Evolutionary conservation across 92 coral and sea anemone species (phyloP), one percentile per base, ranked within the genome.

Genomic region (Zoanthus gigantus): DNA sequence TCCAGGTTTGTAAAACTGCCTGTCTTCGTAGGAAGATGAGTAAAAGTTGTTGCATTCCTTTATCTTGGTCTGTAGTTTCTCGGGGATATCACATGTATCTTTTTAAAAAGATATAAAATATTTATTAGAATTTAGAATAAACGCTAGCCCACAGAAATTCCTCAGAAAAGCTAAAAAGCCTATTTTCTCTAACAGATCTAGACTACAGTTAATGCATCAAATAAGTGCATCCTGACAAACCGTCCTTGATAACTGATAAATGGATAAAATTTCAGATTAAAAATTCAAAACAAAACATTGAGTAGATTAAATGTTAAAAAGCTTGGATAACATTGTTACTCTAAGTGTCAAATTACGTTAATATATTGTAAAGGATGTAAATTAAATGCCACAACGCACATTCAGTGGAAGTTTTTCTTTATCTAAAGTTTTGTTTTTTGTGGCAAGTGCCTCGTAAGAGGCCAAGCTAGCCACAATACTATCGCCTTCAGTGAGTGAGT

Each of bases 1-100:
- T 1, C 90, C 88, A 12, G 91, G 94, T 83, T 93, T 88, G 81
- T 94, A 94, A 66, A 92, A 84, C 32, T 83, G 86, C 14, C 79
- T 90, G 66, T 94, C 95, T 75, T 92, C 94, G 10, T 84, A 76
- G 14, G 76, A 12, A 13, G 83, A 30, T 6, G 91, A 61, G 23
- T 87, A 94, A 9, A 68, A 74, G 17, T 88, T 89, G 60, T 90
- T 86, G 76, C 94, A 92, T 14, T 63, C 90, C 69, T 56, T 67
- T 63, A 89, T 63, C 31, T 45, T 31, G 13, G 68, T 18, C 18
- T 44, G 65, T 46, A 79, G 11, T 66, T 79, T 89, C 16, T 78
- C 83, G 23, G 60, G 32, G 37, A 47, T 60, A 2, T 54, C 45
- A 73, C 94, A 89, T 8, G 90, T 66, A 63, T 79, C 94, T 91